Evolutionary conservation across 2,888 invertebrate genomes (phyloP).

Genomic region (Ypsolopha sequella): DNA sequence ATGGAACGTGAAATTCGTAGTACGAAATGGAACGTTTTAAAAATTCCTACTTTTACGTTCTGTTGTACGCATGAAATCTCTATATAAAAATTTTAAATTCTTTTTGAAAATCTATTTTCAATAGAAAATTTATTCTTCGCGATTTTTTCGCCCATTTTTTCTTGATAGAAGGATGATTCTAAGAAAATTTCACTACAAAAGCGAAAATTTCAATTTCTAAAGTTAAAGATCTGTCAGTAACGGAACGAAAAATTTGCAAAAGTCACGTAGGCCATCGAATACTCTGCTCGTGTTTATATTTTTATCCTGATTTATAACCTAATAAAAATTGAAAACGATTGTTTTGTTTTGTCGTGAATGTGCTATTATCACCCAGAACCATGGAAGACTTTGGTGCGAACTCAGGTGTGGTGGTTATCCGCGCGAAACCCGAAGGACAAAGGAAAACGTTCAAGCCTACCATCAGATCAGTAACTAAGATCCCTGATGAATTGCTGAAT

Average conservation of each 20-base stretch:
- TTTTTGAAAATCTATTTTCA: too few species aligned
- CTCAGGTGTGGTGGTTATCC: constrained; percentile 74
- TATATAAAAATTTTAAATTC: too few species aligned
- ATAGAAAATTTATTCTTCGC: too few species aligned
- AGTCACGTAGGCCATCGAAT: constrained; percentile 59
- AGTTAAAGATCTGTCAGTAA: neutral
- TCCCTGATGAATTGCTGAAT: constrained; percentile 83
- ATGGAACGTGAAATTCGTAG: neutral
- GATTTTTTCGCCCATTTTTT: too few species aligned
- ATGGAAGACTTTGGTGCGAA: constrained; percentile 47
- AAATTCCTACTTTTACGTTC: constrained; percentile 6
- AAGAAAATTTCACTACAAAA: too few species aligned
- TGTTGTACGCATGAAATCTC: neutral
- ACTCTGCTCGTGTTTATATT: constrained; percentile 45
- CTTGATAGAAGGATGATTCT: too few species aligned
- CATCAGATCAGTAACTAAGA: constrained; percentile 79
- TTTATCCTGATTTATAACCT: constrained; percentile 29
- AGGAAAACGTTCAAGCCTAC: constrained; percentile 84
- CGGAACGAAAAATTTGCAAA: constrained; percentile 31
- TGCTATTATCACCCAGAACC: constrained; percentile 6
- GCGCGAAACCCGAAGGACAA: constrained; percentile 78
- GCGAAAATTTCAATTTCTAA: too few species aligned
- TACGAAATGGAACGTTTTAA: constrained; percentile 14
- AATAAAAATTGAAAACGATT: constrained; percentile 3
- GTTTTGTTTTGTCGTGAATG: constrained; percentile 5